Base-by-base conservation (phyloP, 2,113 vertebrate genomes). In the Paradisaea rubra region DNA sequence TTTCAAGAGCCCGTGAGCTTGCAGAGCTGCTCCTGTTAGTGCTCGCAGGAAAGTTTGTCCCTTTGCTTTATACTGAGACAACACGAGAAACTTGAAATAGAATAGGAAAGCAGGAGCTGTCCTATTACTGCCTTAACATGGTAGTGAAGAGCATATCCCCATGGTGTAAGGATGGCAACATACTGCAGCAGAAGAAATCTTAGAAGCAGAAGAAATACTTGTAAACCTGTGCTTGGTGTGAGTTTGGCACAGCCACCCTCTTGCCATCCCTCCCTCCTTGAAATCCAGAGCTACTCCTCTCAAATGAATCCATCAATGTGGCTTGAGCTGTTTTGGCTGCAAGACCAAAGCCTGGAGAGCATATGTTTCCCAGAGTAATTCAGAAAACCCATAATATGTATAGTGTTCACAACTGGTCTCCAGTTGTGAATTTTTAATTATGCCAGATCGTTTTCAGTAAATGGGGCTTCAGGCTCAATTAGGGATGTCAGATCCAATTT, bases 391-490 rank as follows among this genome's bases (percentile, higher is more conserved):
- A 76, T 97, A 95, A 97, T 91, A 97, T 91, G 89, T 94, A 89
- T 92, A 94, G 74, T 88, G 59, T 96, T 97, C 94, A 89, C 96
- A 97, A 89, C 93, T 94, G 97, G 97, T 95, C 96, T 97, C 94
- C 93, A 94, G 93, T 98, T 97, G 96, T 97, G 97, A 97, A 97
- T 97, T 97, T 98, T 98, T 98, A 97, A 98, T 98, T 97, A 95
- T 49, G 81, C 93, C 95, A 96, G 96, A 97, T 97, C 96, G 91
- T 97, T 98, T 97, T 98, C 96, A 96, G 97, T 97, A 98, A 98
- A 97, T 97, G 97, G 97, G 95, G 97, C 95, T 98, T 96, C 39
- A 91, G 96, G 93, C 97, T 97, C 97, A 98, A 96, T 98, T 97
- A 98, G 95, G 97, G 90, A 96, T 97, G 96, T 98, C 97, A 95